These are phyloP conservation scores for Enteromius mattozi DNA, from an alignment of 2,797 vertebrate genomes.

Conservation along the genomic window DNA sequence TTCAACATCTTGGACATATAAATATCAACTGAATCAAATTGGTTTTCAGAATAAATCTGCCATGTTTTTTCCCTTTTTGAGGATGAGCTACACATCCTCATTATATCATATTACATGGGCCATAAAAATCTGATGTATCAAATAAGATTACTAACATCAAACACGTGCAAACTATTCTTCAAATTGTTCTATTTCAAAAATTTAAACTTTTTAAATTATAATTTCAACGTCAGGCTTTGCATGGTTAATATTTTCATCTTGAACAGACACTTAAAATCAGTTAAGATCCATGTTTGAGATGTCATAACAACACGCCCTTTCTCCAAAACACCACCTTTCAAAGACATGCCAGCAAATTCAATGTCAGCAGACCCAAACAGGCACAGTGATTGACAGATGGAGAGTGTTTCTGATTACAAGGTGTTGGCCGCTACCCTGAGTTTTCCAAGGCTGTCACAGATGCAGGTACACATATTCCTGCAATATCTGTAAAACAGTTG, in stretches of 20 bases:
- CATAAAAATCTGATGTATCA: not conserved
- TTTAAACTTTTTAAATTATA: too few species aligned
- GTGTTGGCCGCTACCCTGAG: not conserved
- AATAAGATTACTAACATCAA: not conserved
- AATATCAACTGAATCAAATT: not conserved
- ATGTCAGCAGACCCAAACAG: not conserved
- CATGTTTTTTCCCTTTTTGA: not conserved
- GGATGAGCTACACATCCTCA: not conserved
- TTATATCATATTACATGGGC: not conserved
- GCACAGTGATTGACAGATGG: conserved; percentile 10
- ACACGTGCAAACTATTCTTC: not conserved
- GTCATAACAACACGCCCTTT: not conserved
- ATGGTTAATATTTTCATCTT: not conserved
- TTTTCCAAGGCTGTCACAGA: not conserved
- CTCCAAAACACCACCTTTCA: not conserved
- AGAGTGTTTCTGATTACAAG: conserved; percentile 12
- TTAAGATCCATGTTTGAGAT: not conserved
- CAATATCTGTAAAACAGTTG: not conserved
- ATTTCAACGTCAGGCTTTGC: not conserved
- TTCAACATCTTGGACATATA: not conserved
- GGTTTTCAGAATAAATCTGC: not conserved
- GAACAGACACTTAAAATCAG: not conserved
- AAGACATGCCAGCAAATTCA: conserved; percentile 1
- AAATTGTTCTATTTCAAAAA: not conserved
- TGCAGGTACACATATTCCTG: not conserved